Percentiles rank a stretch among this genome's conserved stretches.
These are phyloP conservation scores for Trididemnum nubilum DNA, from an alignment of 23 tunicate genomes.

Conservation along the genomic window DNA sequence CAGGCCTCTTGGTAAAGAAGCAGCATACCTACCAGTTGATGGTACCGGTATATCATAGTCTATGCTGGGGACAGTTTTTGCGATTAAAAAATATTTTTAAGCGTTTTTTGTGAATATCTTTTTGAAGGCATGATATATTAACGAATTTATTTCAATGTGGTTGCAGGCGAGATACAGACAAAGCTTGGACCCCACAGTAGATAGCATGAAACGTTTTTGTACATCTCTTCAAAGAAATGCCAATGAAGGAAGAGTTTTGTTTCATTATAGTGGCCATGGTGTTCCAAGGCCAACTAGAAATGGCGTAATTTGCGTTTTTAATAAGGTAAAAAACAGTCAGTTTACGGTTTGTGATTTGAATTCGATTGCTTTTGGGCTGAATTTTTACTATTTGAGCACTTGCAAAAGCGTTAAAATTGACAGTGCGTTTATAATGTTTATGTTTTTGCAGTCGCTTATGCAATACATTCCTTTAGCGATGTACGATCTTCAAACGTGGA, in stretches of 20 bases:
- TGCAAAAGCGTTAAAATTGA: not conserved
- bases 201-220: conserved; percentile 81
- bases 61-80: no score
- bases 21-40: no score
- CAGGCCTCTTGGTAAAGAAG: no score
- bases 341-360: not conserved
- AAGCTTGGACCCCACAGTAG: conserved; percentile 87
- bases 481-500: conserved; percentile 91
- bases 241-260: conserved; percentile 90
- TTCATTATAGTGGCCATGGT: conserved; percentile 98
- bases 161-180: conserved; percentile 83
- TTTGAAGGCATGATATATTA: not conserved
- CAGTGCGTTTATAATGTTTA: not conserved
- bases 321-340: conserved; percentile 47
- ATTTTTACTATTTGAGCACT: not conserved
- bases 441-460: conserved; percentile 65
- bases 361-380: not conserved
- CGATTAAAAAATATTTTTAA: no score
- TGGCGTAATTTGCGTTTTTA: conserved; percentile 98
- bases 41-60: no score
- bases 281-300: conserved; percentile 96
- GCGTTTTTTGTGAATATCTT: not conserved
- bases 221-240: conserved; percentile 81
- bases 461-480: conserved; percentile 96
- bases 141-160: not conserved